Conservation (phyloP, 2,888 invertebrate species). For the Lydus trimaculatus region DNA sequence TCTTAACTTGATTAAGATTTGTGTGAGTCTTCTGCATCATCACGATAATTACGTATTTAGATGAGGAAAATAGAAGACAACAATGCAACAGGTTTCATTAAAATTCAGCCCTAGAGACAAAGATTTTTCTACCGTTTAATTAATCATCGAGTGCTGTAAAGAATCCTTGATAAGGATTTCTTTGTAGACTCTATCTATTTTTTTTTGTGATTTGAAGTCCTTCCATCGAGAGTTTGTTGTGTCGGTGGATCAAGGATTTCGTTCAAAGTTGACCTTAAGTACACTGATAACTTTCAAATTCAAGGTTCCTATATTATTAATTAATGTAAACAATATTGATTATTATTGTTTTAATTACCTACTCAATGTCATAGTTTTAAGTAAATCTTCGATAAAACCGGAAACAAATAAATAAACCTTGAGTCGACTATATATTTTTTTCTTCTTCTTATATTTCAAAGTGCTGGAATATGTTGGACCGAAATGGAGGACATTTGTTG, state of each 20-base stretch:
- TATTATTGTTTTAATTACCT: background rate
- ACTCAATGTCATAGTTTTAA: background rate
- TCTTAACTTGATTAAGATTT: too few relatives aligned
- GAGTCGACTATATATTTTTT: background rate
- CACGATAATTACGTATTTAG: too few relatives aligned
- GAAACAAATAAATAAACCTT: background rate
- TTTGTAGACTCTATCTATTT: too few relatives aligned
- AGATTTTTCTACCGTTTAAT: too few relatives aligned
- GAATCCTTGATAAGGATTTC: too few relatives aligned
- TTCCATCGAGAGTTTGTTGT: background rate
- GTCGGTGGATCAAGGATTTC: background rate
- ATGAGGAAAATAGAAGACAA: too few relatives aligned
- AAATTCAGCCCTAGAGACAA: too few relatives aligned
- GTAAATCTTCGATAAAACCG: background rate
- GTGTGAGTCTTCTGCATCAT: too few relatives aligned
- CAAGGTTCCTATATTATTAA: background rate
- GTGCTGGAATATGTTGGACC: conserved; percentile 90
- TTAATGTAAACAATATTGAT: too few relatives aligned
- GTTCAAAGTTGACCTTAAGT: background rate
- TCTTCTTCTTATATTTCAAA: conserved; percentile 57
- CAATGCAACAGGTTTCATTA: too few relatives aligned
- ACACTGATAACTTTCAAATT: background rate
- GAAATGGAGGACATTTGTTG: conserved; percentile 88
- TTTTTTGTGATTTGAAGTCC: too few relatives aligned
- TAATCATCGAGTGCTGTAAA: too few relatives aligned